Conservation (phyloP, 35 echinoderm and acorn worm genomes). For the Ptychodera flava region DNA sequence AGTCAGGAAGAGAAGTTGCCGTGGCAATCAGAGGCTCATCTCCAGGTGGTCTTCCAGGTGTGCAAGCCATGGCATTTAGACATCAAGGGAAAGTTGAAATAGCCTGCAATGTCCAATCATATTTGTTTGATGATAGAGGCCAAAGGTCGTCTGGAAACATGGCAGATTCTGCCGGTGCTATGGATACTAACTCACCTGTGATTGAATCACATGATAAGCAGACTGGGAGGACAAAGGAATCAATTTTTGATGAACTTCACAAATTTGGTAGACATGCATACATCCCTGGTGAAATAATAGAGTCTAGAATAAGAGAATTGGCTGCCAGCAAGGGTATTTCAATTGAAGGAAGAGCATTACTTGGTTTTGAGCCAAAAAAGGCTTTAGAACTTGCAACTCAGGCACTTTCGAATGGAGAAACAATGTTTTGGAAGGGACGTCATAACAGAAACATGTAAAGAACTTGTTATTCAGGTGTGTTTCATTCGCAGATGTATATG, state of each 20-base stretch:
- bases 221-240: neutral
- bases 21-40: slow-evolving; percentile 45
- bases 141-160: neutral
- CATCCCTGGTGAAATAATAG: slow-evolving; percentile 41
- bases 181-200: too few relatives aligned
- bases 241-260: neutral
- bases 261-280: slow-evolving; percentile 24
- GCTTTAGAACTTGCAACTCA: slow-evolving; percentile 45
- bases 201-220: neutral
- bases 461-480: neutral
- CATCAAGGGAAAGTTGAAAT: slow-evolving; percentile 79
- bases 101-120: slow-evolving; percentile 82
- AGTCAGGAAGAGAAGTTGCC: slow-evolving; percentile 40
- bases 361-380: slow-evolving; percentile 81
- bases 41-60: slow-evolving; percentile 64
- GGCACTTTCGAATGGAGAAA: slow-evolving; percentile 34
- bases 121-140: neutral
- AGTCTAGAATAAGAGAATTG: slow-evolving; percentile 42
- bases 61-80: slow-evolving; percentile 85
- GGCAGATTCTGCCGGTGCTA: too few relatives aligned
- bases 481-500: too few relatives aligned
- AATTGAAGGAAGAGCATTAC: slow-evolving; percentile 55
- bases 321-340: slow-evolving; percentile 29
- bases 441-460: neutral
- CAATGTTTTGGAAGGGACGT: slow-evolving; percentile 53